Evolutionary conservation across 37 sponge, comb jelly and placozoan genomes (phyloP), one percentile per base, ranked within the genome.

Genomic region (Agelas oroides): DNA sequence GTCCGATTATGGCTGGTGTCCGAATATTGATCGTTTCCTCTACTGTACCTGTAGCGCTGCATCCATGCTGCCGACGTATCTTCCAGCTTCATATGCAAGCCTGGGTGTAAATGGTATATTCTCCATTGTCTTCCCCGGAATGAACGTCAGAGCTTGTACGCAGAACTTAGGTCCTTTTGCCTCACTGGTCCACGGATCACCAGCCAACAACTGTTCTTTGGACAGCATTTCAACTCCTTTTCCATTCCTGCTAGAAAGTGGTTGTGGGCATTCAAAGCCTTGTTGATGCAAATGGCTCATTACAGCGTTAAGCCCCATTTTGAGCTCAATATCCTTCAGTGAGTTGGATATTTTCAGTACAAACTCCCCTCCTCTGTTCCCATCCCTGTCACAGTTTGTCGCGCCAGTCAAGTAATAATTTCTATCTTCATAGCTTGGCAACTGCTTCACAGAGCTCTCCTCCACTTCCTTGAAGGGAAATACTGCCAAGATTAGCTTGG

Each of bases 251-350:
- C 61, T 38, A 39, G 53, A 21, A 14, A 79, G 27, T 69, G 70
- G 70, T 38, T 38, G 23, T 2, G 75, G 28, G 39, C 75, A 74
- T 5, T 25, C 35, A 25, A 52, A 20, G 76, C 83, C 63, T 72
- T 81, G 37, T 79, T 59, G 18, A 94, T 86, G 55, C 56, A 31
- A 15, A 63, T 71, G 82, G 89, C 77, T 93, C 94, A 94, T 39
- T 30, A 69, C 37, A 25, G 70, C 70, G 27, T 69, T 69, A 8
- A 69, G 8, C 3, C 70, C 70, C 37, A 32, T 32, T 5, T 38
- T 21, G 21, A 31, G 30, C 19, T 69, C 37, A 11, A 36, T 20
- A 17, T 14, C 16, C 67, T 31, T 61, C 18, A 37, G 3, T 46
- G 46, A 35, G n/a, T n/a, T 27, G 6, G 34, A 36, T 1, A 79